Evolutionary conservation across 2,113 vertebrate species (phyloP), one percentile per base, ranked within the genome.

Genomic region (Sisor rabdophorus): DNA sequence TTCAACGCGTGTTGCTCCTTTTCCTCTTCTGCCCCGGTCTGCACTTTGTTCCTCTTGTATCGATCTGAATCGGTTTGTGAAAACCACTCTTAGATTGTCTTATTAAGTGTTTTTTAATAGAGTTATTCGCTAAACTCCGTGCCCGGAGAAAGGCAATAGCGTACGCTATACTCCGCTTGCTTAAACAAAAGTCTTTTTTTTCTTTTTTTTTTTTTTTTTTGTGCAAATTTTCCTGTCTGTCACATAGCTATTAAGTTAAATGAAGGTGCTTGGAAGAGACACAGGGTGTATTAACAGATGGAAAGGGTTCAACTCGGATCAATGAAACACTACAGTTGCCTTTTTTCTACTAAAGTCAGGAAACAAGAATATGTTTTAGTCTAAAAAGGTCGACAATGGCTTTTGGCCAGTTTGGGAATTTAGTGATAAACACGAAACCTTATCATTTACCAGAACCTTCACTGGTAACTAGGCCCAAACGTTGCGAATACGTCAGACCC

Each of bases 81-180:
- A 81, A 85, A 84, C 84, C 76, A 67, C 74, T 79, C 77, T 60
- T 60, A 76, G 70, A 22, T 80, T 76, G 74, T 83, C 78, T 84
- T 82, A 83, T 84, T 80, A 85, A 84, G 84, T 85, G 80, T 83
- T 82, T 77, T 83, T 84, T 84, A 84, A 85, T 82, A 71, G 84
- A 85, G 82, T 79, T 74, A 28, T 83, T 82, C 82, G 82, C 82
- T 81, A 81, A 81, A 69, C 64, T 69, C 20, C 10, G 75, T 26
- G 74, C 52, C 50, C 44, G 59, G 75, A 75, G 77, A 75, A 76
- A 83, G 72, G 44, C 58, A 64, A 85, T 52, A 64, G 85, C 24
- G n/a, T n/a, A 44, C 36, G 55, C 55, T 19, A 12, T 68, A 47
- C 73, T 75, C 50, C 20, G 60, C 30, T 26, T 26, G 9, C 47